Evolutionary conservation across 2,888 invertebrate genomes (phyloP), one percentile per base, ranked within the genome.

Genomic region (Gortyna flavago): DNA sequence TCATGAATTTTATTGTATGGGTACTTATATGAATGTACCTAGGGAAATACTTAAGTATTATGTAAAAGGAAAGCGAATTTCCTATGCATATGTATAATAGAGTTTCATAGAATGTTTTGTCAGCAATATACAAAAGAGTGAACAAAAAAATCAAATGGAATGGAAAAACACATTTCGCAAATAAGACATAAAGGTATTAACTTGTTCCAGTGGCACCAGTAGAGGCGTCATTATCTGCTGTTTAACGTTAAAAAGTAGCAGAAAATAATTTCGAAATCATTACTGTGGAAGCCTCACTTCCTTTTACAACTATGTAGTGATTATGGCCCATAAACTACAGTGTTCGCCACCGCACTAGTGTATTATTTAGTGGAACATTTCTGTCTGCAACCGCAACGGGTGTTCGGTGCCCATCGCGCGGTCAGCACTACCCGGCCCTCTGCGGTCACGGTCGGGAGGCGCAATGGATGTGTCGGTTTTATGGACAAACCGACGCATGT

Each of bases 301-400:
- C 88, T 89, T 84, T 81, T 78, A 84, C 84, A 81, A 85, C 85
- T 83, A 74, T 83, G 85, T 88, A 75, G 80, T 83, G 79, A 88
- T 88, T 84, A 88, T 77, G 75, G 83, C n/a, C 77, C 81, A 87
- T 89, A 85, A 87, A 89, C 80, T 85, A 81, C 74, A 83, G 77
- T 65, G 83, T 68, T 75, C 72, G 79, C 75, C 76, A 84, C 85
- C 84, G 71, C 82, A 67, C 79, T 74, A 81, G 77, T 83, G 67
- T 84, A 88, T 89, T 87, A 89, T 89, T 89, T 84, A 84, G 83
- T 85, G 64, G 74, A 75, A 81, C 83, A 86, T 86, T 85, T 86
- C 84, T 81, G 85, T 73, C 74, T 76, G 82, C 69, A 79, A 89
- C 89, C 89, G 59, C 89, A 89, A 84, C 82, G 81, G 81, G 81